phyloP scores from a whole-genome alignment of 2,888 invertebrate genomes.

The Drosophila prostipennis region DNA sequence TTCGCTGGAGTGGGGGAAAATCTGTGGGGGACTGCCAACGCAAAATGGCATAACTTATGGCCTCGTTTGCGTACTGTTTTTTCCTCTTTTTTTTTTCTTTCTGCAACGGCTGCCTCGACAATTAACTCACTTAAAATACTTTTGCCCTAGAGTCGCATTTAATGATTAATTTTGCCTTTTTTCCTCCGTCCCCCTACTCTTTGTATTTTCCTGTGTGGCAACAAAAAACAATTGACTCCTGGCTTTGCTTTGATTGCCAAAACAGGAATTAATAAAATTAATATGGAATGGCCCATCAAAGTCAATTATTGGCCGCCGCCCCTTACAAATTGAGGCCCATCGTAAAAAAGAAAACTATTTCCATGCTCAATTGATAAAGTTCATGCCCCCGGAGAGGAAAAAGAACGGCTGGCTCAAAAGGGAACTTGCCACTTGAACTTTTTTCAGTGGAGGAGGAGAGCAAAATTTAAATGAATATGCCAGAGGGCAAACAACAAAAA shows the following conservation, averaged over 20 bases:
- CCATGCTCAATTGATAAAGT: slow-evolving; percentile 72
- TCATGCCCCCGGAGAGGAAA: slow-evolving; percentile 46
- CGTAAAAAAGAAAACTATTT: slow-evolving; percentile 55
- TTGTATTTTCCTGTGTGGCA: slow-evolving; percentile 5
- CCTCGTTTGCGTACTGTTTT: slow-evolving; percentile 51
- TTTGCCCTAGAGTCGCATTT: slow-evolving; percentile 54
- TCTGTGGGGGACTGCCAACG: slow-evolving; percentile 46
- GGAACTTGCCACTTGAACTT: slow-evolving; percentile 73
- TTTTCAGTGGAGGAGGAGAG: slow-evolving; percentile 13
- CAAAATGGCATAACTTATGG: slow-evolving; percentile 75
- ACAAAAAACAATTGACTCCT: slow-evolving; percentile 41
- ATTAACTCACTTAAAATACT: slow-evolving; percentile 69
- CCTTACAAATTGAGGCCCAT: slow-evolving; percentile 29
- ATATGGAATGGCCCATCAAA: slow-evolving; percentile 57
- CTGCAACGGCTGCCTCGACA: slow-evolving; percentile 33
- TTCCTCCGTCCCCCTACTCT: slow-evolving; percentile 18
- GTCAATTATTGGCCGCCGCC: slow-evolving; percentile 51
- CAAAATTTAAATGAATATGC: slow-evolving; percentile 42
- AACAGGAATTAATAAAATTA: slow-evolving; percentile 70
- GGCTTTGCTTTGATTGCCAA: slow-evolving; percentile 61
- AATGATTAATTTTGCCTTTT: slow-evolving; percentile 56
- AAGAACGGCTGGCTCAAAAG: slow-evolving; percentile 43
- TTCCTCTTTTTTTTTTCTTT: slow-evolving; percentile 3
- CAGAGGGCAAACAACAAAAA: slow-evolving; percentile 30
- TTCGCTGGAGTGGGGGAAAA: slow-evolving; percentile 2